phyloP scores from a whole-genome alignment of 2,888 invertebrate species.

The Drosophila mayaguana region DNA sequence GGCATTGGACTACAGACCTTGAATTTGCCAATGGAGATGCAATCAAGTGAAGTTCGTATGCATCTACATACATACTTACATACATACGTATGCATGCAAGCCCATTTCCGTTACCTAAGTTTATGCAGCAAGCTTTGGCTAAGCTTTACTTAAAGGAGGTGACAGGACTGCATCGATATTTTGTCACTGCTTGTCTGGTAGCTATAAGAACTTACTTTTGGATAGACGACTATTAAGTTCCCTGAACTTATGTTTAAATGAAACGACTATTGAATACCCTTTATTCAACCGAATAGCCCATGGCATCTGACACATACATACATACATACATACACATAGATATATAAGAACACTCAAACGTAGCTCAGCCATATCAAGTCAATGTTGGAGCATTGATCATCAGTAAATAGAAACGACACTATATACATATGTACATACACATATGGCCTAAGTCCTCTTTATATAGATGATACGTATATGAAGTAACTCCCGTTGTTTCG shows the following conservation, averaged over 20 bases:
- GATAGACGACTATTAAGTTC: background rate
- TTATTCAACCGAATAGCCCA: background rate
- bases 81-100: background rate
- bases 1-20: conserved; percentile 13
- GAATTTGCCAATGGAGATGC: background rate
- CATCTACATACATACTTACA: too few relatives aligned
- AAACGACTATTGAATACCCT: background rate
- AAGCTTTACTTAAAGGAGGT: background rate
- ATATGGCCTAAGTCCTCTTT: too few relatives aligned
- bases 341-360: background rate
- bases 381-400: background rate
- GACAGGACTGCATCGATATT: too few relatives aligned
- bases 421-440: too few relatives aligned
- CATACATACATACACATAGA: too few relatives aligned
- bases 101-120: background rate
- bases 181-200: too few relatives aligned
- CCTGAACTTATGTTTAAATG: background rate
- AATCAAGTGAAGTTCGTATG: background rate
- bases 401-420: background rate
- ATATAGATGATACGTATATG: too few relatives aligned
- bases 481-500: background rate
- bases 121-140: background rate
- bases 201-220: background rate
- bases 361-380: background rate
- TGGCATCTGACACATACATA: background rate